phyloP scores from a whole-genome alignment of 1,140 invertebrate genomes.

The Metopolophium dirhodum region DNA sequence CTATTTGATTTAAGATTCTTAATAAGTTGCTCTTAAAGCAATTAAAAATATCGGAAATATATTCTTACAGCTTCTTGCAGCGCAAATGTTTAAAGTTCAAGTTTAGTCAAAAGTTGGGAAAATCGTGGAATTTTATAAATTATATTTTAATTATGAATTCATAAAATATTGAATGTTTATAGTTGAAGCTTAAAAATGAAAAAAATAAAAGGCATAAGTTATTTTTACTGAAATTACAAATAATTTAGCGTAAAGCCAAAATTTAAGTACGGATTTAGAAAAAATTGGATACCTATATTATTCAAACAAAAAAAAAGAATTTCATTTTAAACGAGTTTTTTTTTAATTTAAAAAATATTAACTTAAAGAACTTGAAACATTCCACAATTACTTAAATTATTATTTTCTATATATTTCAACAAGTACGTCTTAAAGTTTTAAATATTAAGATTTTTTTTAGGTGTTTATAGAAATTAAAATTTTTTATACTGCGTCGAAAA shows the following conservation, averaged over 20 bases:
- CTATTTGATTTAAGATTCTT: background rate
- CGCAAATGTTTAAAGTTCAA: too few relatives aligned
- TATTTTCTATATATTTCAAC: background rate
- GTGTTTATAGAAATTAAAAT: too few relatives aligned
- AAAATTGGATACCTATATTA: background rate
- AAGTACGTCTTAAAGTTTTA: background rate
- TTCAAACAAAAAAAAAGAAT: background rate
- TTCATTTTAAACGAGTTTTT: background rate
- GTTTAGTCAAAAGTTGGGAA: too few relatives aligned
- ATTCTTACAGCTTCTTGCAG: too few relatives aligned
- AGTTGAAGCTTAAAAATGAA: too few relatives aligned
- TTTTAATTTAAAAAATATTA: background rate
- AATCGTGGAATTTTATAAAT: too few relatives aligned
- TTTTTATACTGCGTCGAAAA: background rate
- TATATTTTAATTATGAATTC: background rate
- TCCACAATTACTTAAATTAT: background rate
- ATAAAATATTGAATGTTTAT: too few relatives aligned
- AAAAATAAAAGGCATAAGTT: background rate
- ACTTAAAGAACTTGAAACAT: background rate
- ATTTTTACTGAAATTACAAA: background rate
- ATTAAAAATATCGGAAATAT: too few relatives aligned
- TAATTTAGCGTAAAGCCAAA: background rate
- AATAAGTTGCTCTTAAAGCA: background rate
- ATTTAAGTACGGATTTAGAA: background rate
- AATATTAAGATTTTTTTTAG: background rate